Evolutionary conservation across 2,113 vertebrate species (phyloP), one percentile per base, ranked within the genome.

Genomic region (Colossoma macropomum): DNA sequence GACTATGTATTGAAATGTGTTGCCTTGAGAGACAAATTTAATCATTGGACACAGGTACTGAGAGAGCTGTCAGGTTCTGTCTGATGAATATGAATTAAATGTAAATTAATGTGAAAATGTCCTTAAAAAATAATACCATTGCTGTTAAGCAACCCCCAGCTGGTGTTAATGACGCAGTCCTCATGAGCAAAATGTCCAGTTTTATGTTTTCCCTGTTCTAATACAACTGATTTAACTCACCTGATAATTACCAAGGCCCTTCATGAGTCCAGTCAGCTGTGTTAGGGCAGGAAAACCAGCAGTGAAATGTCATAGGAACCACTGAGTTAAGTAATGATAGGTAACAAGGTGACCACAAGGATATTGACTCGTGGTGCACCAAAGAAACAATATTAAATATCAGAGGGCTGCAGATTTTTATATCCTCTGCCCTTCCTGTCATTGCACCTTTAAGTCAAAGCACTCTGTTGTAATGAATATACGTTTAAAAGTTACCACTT

Each of bases 331-430:
- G 23, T 5, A 45, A 13, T 45, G 34, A 7, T 45, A 38, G 38
- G 25, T 12, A 62, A 62, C 59, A 62, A 62, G 23, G 59, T 27
- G 59, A 62, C 9, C n/a, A 25, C 38, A 45, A 71, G 68, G 68
- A 45, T 19, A 45, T 21, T 71, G 68, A 41, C 45, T 45, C 68
- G 0, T 45, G 34, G 68, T 45, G 21, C 68, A 4, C 11, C 19
- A 25, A 41, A 71, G 23, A 71, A 45, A 71, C 19, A 23, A 70
- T 34, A 71, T 45, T 71, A 45, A 71, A 71, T 45, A 23, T 71
- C 38, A 71, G 12, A 34, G 21, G 54, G 25, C 62, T 52, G 28
- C 8, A 21, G 50, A 30, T 71, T 75, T 54, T 65, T 62, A 17
- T 38, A 16, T 45, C 56, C 23, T 13, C 63, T 23, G 38, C 38